These are phyloP conservation scores for Formica aserva DNA, from an alignment of 2,888 invertebrate species.

Conservation along the genomic window DNA sequence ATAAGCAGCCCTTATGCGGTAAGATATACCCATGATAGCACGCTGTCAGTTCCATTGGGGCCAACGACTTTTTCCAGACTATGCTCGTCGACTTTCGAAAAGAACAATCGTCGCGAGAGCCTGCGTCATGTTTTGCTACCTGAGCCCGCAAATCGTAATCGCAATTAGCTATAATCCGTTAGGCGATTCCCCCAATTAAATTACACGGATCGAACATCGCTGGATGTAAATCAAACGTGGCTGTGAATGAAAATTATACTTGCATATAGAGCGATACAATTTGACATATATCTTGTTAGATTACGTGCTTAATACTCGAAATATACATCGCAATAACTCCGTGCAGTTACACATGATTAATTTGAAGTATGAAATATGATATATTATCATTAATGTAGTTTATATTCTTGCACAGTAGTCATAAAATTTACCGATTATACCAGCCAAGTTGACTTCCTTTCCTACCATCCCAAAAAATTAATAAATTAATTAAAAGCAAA, in stretches of 20 bases:
- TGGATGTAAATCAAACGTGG: neutral
- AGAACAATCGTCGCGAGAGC: slow-evolving; percentile 58
- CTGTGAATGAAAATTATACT: neutral
- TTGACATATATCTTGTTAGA: neutral
- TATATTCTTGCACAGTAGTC: neutral
- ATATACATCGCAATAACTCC: neutral
- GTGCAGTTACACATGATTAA: neutral
- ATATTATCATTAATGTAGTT: neutral
- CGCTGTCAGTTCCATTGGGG: slow-evolving; percentile 36
- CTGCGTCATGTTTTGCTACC: slow-evolving; percentile 12
- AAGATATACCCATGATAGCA: slow-evolving; percentile 75
- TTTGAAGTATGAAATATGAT: neutral
- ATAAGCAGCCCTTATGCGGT: slow-evolving; percentile 71
- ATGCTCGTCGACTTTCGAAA: slow-evolving; percentile 57
- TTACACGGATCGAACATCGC: neutral
- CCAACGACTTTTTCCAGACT: slow-evolving; percentile 70
- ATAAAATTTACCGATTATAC: neutral
- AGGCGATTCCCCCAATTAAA: slow-evolving; percentile 4
- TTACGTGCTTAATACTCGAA: neutral
- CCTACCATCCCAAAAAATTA: neutral
- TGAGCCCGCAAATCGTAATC: slow-evolving; percentile 13
- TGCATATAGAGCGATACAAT: neutral
- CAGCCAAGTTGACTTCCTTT: neutral
- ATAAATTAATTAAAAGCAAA: neutral
- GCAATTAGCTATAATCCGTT: slow-evolving; percentile 38